Evolutionary conservation across 2,797 vertebrate genomes (phyloP).

Genomic region (Gorsachius magnificus): DNA sequence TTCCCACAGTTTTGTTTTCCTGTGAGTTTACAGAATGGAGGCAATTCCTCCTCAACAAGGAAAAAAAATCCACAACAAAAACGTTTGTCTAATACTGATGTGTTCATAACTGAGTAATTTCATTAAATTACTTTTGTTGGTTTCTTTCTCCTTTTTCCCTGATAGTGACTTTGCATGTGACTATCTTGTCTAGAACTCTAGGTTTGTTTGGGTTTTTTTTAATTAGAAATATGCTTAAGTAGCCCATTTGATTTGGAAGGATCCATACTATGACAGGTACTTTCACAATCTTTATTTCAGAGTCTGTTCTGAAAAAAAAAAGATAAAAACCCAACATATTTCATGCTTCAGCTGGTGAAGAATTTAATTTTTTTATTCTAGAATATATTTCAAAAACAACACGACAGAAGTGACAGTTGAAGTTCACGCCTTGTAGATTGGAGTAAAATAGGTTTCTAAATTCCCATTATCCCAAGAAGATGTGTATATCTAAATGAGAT

Average conservation of each 20-base stretch:
- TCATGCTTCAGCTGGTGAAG: background rate
- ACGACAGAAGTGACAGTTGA: background rate
- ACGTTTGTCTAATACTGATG: background rate
- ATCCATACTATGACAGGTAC: background rate
- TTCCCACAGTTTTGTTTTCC: background rate
- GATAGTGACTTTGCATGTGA: background rate
- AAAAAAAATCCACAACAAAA: background rate
- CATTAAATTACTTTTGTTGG: background rate
- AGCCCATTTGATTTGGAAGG: background rate
- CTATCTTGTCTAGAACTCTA: background rate
- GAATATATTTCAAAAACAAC: background rate
- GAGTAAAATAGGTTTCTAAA: background rate
- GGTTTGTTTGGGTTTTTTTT: background rate
- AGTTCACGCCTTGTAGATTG: background rate
- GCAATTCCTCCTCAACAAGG: background rate
- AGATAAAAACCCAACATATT: background rate
- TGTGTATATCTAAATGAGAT: background rate
- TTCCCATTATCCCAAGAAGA: background rate
- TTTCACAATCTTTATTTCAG: background rate
- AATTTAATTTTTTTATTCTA: background rate
- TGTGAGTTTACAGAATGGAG: background rate
- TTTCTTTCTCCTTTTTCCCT: background rate
- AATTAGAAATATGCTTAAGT: background rate
- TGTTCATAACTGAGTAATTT: background rate
- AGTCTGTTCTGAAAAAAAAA: background rate